These are phyloP conservation scores for Gallinago media DNA, from an alignment of 2,113 vertebrate species.

Conservation along the genomic window DNA sequence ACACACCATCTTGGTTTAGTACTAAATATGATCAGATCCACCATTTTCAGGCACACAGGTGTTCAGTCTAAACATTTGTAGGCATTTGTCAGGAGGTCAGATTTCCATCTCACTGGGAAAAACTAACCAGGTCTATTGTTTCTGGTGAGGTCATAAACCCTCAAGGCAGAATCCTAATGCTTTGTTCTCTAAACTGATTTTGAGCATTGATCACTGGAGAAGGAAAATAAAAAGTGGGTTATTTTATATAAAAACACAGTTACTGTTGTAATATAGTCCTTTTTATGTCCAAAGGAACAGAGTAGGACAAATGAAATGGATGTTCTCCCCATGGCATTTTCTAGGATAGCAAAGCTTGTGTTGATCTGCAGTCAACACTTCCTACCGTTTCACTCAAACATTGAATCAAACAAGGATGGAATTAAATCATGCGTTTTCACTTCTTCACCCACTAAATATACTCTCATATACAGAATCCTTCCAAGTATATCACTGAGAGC, in stretches of 20 bases:
- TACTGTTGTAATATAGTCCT: background rate
- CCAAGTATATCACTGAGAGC: conserved; percentile 49
- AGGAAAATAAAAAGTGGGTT: background rate
- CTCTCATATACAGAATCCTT: conserved; percentile 30
- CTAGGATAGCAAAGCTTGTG: background rate
- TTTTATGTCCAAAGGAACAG: background rate
- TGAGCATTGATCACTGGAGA: background rate
- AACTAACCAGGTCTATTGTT: background rate
- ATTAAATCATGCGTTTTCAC: conserved; percentile 42
- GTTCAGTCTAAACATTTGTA: background rate
- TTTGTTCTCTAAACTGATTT: background rate
- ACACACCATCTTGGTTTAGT: background rate
- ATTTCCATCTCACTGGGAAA: background rate
- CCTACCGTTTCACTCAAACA: conserved; percentile 47
- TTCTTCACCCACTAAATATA: conserved; percentile 41
- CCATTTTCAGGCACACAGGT: background rate
- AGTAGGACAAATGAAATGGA: background rate
- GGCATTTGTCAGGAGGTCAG: background rate
- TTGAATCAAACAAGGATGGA: conserved; percentile 22
- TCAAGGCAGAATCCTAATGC: background rate
- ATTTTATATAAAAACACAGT: rapidly evolving
- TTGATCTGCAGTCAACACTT: conserved; percentile 45
- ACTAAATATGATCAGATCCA: background rate
- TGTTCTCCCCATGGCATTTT: background rate
- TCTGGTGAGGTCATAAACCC: background rate